These are phyloP conservation scores for Bettongia penicillata DNA, from an alignment of 2,113 vertebrate genomes.

Conservation along the genomic window DNA sequence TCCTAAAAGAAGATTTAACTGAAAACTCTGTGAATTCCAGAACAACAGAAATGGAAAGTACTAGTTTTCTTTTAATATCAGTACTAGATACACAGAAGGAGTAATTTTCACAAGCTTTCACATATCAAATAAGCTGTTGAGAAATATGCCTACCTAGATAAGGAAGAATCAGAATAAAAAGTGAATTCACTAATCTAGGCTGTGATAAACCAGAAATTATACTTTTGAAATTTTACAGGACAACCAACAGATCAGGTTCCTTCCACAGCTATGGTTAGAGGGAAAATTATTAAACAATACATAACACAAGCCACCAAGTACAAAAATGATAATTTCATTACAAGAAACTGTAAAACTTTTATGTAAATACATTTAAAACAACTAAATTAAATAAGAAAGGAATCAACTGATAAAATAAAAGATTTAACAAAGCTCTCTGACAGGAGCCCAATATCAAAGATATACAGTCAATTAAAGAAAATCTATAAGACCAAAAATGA, in stretches of 20 bases:
- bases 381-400: neutral
- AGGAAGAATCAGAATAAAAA: neutral
- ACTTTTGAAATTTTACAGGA: neutral
- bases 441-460: neutral
- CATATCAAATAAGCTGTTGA: neutral
- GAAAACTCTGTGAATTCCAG: neutral
- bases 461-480: neutral
- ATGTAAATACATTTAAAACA: neutral
- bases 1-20: neutral
- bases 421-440: neutral
- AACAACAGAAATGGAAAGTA: neutral
- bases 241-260: neutral
- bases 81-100: neutral
- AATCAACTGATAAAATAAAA: neutral
- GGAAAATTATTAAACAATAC: neutral
- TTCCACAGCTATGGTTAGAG: neutral
- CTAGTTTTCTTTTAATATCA: neutral
- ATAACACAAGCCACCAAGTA: neutral
- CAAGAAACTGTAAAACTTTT: neutral
- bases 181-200: neutral
- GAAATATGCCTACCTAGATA: neutral
- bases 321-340: neutral
- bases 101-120: slow-evolving; percentile 9
- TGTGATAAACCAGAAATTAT: neutral
- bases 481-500: neutral